Evolutionary conservation across 1,140 invertebrate genomes (phyloP).

Genomic region (Caenorhabditis brenneri): DNA sequence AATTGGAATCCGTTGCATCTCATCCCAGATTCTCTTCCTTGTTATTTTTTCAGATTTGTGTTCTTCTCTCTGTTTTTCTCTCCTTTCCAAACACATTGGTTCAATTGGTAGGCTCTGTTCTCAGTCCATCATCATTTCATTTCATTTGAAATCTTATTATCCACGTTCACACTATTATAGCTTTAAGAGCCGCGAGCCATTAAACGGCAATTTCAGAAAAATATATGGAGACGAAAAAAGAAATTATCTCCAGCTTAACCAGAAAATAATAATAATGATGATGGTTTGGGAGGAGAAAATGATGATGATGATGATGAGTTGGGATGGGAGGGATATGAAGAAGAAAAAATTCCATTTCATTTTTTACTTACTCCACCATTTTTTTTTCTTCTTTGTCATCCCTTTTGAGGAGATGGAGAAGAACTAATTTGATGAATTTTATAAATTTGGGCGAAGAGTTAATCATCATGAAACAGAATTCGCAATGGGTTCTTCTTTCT

Average conservation of each 20-base stretch:
- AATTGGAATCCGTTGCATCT: not conserved
- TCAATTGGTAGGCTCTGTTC: not conserved
- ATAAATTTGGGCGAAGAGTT: not conserved
- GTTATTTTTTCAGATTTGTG: not conserved
- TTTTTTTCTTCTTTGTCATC: not conserved
- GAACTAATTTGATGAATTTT: slow-evolving; percentile 30
- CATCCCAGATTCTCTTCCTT: not conserved
- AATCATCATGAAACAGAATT: slow-evolving; percentile 35
- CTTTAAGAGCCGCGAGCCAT: not conserved
- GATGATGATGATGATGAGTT: not conserved
- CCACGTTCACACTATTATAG: not conserved
- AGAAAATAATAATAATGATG: not conserved
- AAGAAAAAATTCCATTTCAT: not conserved
- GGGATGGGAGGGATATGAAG: no score
- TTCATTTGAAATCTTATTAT: not conserved
- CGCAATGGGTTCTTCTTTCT: not conserved
- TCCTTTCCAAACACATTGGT: not conserved
- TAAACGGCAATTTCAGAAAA: not conserved
- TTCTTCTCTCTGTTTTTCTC: no score
- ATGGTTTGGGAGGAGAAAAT: not conserved
- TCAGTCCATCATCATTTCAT: not conserved
- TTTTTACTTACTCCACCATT: not conserved
- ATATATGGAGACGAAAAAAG: not conserved
- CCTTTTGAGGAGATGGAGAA: not conserved
- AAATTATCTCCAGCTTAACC: not conserved